Conservation (phyloP, 2,888 invertebrate species). For the Melinaea marsaeus region DNA sequence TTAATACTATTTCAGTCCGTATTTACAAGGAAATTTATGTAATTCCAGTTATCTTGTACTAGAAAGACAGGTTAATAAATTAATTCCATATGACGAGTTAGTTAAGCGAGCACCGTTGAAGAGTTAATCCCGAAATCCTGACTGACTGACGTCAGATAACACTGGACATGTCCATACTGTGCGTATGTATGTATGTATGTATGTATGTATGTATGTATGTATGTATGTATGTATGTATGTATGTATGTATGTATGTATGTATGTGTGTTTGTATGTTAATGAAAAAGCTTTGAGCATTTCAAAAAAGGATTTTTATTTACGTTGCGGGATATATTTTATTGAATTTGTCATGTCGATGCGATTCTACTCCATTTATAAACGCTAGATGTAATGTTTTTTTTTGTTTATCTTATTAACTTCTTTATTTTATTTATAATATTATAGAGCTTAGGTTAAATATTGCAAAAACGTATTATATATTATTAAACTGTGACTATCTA, state of each 20-base stretch:
- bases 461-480: no score
- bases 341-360: background rate
- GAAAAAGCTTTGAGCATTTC: background rate
- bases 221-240: slow-evolving; percentile 1
- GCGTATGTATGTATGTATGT: slow-evolving; percentile 1
- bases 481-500: no score
- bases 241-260: slow-evolving; percentile 3
- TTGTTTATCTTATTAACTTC: no score
- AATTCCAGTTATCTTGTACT: slow-evolving; percentile 7
- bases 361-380: no score
- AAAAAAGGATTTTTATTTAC: background rate
- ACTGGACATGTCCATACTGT: background rate
- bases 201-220: background rate
- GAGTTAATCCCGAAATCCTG: slow-evolving; percentile 60
- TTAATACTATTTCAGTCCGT: no score
- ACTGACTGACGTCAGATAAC: slow-evolving; percentile 40
- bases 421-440: no score
- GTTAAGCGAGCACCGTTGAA: slow-evolving; percentile 40
- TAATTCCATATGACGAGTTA: slow-evolving; percentile 31
- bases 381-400: no score
- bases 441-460: no score
- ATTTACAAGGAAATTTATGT: background rate
- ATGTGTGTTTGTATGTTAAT: background rate
- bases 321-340: background rate
- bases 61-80: slow-evolving; percentile 24